Percentiles rank a stretch among this genome's conserved stretches.
These are phyloP conservation scores for Cairina moschata DNA, from an alignment of 2,113 vertebrate genomes.

Conservation along the genomic window DNA sequence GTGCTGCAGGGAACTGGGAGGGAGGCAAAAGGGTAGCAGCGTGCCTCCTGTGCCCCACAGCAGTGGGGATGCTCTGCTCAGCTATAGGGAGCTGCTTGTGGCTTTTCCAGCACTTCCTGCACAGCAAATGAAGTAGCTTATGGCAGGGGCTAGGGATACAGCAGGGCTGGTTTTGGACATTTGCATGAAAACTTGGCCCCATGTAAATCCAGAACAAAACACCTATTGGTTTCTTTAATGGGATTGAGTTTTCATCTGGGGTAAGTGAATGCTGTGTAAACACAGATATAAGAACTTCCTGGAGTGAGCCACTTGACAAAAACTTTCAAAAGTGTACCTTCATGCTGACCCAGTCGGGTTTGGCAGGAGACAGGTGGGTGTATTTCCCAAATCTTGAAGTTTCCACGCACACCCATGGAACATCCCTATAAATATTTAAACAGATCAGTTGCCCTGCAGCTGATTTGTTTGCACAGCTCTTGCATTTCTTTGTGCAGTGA, in stretches of 20 bases:
- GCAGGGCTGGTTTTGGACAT: not conserved
- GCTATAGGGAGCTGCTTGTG: not conserved
- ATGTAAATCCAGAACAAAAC: not conserved
- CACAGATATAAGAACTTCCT: conserved; percentile 41
- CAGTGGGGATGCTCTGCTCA: not conserved
- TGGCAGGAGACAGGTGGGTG: not conserved
- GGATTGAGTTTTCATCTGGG: not conserved
- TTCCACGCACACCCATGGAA: not conserved
- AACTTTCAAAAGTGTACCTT: not conserved
- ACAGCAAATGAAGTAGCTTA: not conserved
- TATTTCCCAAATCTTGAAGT: not conserved
- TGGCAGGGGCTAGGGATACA: not conserved
- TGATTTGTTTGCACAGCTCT: not conserved
- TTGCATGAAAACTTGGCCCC: not conserved
- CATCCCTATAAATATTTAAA: not conserved
- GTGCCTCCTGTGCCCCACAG: rapidly evolving
- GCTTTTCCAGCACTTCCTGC: not conserved
- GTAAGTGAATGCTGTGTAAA: conserved; percentile 27
- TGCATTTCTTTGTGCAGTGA: not conserved
- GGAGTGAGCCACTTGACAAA: not conserved
- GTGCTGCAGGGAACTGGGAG: not conserved
- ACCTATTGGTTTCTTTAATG: not conserved
- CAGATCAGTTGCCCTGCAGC: rapidly evolving
- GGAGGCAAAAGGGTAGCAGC: not conserved
- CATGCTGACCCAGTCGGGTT: not conserved